Conservation (phyloP, 2,797 vertebrate species). For the Peromyscus aztecus region DNA sequence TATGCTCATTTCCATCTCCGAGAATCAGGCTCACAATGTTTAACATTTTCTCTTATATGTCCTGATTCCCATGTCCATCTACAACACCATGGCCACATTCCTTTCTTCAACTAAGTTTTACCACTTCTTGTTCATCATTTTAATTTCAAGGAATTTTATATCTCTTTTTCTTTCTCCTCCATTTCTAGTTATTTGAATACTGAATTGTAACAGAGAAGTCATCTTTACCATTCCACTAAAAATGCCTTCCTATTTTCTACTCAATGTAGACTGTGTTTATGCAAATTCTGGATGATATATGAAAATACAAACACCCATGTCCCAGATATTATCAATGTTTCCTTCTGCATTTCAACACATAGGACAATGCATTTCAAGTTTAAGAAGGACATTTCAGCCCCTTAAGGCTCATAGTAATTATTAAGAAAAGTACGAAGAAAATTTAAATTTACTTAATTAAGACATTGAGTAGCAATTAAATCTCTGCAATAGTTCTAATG, state of each 20-base stretch:
- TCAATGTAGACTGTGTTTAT: not conserved
- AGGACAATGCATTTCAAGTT: not conserved
- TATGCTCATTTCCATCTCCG: not conserved
- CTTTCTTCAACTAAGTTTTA: not conserved
- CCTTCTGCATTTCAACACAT: not conserved
- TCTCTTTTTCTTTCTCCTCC: not conserved
- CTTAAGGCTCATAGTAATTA: not conserved
- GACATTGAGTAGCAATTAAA: not conserved
- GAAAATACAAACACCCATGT: not conserved
- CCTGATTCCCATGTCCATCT: no score
- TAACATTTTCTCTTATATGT: accelerated
- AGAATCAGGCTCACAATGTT: not conserved
- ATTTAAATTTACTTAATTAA: slow-evolving; percentile 1
- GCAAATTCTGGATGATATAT: not conserved
- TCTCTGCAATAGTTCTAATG: not conserved
- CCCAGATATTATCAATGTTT: not conserved
- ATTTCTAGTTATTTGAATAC: not conserved
- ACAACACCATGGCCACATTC: accelerated
- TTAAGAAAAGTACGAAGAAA: not conserved
- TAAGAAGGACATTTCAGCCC: not conserved
- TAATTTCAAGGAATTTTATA: not conserved
- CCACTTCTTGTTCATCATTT: not conserved
- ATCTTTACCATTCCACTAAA: not conserved
- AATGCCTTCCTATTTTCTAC: not conserved
- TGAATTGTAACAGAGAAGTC: not conserved